Percentiles rank a stretch among this genome's conserved stretches.
phyloP scores from a whole-genome alignment of 2,888 invertebrate species.

The Hylaea fasciaria region DNA sequence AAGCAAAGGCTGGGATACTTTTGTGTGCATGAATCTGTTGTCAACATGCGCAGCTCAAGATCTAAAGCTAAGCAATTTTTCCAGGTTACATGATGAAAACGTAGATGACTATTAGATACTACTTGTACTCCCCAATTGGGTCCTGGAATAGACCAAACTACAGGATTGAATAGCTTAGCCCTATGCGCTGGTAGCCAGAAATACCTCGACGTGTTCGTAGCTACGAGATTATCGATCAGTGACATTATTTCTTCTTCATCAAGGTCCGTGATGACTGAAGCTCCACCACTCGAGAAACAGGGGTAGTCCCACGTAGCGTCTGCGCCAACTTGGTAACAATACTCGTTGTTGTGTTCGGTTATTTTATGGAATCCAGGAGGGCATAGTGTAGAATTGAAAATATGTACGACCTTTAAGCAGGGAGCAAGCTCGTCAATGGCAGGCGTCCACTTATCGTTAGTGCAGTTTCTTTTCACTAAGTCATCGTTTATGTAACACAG shows the following conservation, averaged over 20 bases:
- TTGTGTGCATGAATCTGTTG: slow-evolving; percentile 63
- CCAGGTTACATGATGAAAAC: slow-evolving; percentile 47
- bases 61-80: slow-evolving; percentile 72
- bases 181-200: slow-evolving; percentile 82
- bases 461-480: slow-evolving; percentile 66
- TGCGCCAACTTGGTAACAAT: slow-evolving; percentile 66
- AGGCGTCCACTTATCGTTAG: slow-evolving; percentile 64
- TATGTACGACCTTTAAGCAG: slow-evolving; percentile 59
- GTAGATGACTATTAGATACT: slow-evolving; percentile 47
- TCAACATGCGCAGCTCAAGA: slow-evolving; percentile 51
- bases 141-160: slow-evolving; percentile 80
- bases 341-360: slow-evolving; percentile 59
- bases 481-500: slow-evolving; percentile 61
- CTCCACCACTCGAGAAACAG: slow-evolving; percentile 72
- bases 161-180: slow-evolving; percentile 67
- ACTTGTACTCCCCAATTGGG: slow-evolving; percentile 67
- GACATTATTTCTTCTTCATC: slow-evolving; percentile 54
- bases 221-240: slow-evolving; percentile 61
- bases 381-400: slow-evolving; percentile 61
- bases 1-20: slow-evolving; percentile 72
- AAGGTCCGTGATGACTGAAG: slow-evolving; percentile 70
- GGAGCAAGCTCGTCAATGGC: slow-evolving; percentile 53
- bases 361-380: slow-evolving; percentile 68
- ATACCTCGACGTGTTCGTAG: slow-evolving; percentile 54
- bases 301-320: slow-evolving; percentile 67